Conservation (phyloP, 2,888 invertebrate genomes). For the Zeuzera pyrina region DNA sequence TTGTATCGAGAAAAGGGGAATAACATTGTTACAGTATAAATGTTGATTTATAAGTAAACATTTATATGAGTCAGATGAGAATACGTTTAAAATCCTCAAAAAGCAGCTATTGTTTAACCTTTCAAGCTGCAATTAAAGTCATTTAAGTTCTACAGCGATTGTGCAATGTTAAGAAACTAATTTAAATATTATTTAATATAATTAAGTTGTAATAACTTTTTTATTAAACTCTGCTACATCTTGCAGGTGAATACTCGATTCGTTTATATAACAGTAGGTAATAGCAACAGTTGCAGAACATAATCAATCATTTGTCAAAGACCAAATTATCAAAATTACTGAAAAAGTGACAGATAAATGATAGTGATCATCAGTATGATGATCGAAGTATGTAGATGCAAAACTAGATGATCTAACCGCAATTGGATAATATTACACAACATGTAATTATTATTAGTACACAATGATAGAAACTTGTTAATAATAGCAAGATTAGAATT, state of each 20-base stretch:
- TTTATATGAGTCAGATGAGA: conserved; percentile 1
- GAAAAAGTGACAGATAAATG: conserved; percentile 25
- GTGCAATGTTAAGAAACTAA: too few relatives aligned
- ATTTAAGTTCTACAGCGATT: too few relatives aligned
- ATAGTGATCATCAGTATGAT: conserved; percentile 31
- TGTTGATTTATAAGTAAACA: conserved; percentile 24
- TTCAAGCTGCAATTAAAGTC: too few relatives aligned
- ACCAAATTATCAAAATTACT: conserved; percentile 27
- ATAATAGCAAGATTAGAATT: too few relatives aligned
- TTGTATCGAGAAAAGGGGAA: conserved; percentile 21
- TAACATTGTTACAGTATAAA: conserved; percentile 20
- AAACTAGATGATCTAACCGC: conserved; percentile 39
- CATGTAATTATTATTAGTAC: conserved; percentile 30
- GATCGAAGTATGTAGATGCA: conserved; percentile 24
- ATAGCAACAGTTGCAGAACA: too few relatives aligned
- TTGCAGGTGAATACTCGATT: too few relatives aligned
- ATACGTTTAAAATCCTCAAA: too few relatives aligned
- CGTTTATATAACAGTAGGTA: too few relatives aligned
- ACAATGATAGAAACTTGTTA: background rate
- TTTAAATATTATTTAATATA: too few relatives aligned
- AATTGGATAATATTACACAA: conserved; percentile 37
- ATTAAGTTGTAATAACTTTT: too few relatives aligned
- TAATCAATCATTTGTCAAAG: conserved; percentile 38
- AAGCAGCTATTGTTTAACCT: too few relatives aligned
- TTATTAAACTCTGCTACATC: too few relatives aligned